Percentiles rank a stretch among this genome's conserved stretches.
phyloP scores from a whole-genome alignment of 2,797 vertebrate species.

The Cryptoprocta ferox region DNA sequence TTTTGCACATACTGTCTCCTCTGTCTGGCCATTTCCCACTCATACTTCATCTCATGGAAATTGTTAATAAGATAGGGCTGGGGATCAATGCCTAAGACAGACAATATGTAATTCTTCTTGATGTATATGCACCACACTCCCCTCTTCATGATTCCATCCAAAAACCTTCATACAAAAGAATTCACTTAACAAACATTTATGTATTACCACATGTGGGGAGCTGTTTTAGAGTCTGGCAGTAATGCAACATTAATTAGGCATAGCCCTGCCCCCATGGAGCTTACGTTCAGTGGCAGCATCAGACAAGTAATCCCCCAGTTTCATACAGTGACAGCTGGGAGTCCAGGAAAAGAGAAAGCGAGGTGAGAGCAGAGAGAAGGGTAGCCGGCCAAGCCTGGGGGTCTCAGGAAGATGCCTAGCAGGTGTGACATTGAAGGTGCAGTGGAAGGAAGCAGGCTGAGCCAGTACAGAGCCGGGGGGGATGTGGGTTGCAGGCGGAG shows the following conservation, averaged over 20 bases:
- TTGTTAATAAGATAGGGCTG: neutral
- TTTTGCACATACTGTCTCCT: neutral
- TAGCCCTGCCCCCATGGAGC: neutral
- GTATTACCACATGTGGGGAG: neutral
- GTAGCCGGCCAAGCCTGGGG: neutral
- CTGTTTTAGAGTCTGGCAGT: neutral
- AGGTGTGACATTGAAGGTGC: neutral
- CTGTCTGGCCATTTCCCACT: neutral
- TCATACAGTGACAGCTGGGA: neutral
- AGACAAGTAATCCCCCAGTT: neutral
- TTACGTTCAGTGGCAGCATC: neutral
- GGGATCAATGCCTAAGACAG: neutral
- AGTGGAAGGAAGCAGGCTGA: neutral
- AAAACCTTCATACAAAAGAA: neutral
- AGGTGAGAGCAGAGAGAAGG: neutral
- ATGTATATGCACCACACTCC: no score
- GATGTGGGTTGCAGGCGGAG: rapidly evolving
- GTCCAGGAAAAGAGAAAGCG: neutral
- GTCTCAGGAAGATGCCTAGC: neutral
- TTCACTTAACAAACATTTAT: neutral
- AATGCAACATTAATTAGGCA: neutral
- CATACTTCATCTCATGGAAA: neutral
- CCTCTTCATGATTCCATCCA: neutral
- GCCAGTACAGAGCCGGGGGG: rapidly evolving
- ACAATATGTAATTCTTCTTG: neutral